phyloP scores from a whole-genome alignment of 2,797 vertebrate species.

The Mustela erminea region DNA sequence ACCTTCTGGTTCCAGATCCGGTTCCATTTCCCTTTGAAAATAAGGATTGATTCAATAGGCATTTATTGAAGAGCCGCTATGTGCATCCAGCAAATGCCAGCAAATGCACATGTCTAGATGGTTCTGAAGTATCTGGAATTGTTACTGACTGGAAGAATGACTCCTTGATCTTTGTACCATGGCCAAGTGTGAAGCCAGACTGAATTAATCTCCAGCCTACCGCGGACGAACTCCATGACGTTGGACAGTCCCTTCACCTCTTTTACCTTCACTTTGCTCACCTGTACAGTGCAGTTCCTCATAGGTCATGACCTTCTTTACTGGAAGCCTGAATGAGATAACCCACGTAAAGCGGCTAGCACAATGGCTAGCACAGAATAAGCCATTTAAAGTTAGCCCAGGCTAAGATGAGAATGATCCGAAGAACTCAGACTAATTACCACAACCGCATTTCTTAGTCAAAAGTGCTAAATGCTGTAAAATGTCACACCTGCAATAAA shows the following conservation, averaged over 20 bases:
- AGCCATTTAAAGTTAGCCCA: background rate
- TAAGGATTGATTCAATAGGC: background rate
- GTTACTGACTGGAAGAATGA: background rate
- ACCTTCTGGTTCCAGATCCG: background rate
- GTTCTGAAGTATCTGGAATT: background rate
- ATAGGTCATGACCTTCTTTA: background rate
- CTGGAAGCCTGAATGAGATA: background rate
- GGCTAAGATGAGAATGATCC: background rate
- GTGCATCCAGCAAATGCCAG: background rate
- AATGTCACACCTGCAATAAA: conserved; percentile 20
- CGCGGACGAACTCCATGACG: background rate
- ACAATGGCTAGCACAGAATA: background rate
- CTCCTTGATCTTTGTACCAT: background rate
- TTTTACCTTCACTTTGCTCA: background rate
- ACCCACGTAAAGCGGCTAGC: background rate
- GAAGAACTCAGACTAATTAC: background rate
- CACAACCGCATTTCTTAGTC: background rate
- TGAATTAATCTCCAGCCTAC: background rate
- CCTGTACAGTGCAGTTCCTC: background rate
- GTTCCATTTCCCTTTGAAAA: conserved; percentile 15
- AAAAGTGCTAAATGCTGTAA: background rate
- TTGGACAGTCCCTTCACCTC: background rate
- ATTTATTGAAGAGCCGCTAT: background rate
- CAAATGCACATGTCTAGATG: background rate
- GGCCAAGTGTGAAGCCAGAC: background rate